These are phyloP conservation scores for Harpalus rubripes DNA, from an alignment of 2,888 invertebrate genomes.

Conservation along the genomic window DNA sequence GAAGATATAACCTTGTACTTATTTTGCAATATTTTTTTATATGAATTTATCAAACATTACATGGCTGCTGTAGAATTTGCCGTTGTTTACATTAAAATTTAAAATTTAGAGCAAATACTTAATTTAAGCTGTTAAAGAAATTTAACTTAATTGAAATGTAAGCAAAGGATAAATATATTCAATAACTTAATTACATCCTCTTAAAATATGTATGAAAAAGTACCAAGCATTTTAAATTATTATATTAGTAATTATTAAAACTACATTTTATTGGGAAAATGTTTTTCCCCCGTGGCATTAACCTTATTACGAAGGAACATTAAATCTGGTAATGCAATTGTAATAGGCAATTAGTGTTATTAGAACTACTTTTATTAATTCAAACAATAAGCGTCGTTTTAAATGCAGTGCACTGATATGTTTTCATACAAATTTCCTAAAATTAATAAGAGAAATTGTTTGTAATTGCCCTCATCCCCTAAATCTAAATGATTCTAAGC, in stretches of 20 bases:
- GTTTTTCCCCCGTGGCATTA: constrained; percentile 13
- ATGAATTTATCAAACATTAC: constrained; percentile 11
- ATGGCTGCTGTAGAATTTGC: not conserved
- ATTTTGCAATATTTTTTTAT: constrained; percentile 44
- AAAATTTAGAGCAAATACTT: constrained; percentile 43
- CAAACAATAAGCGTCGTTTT: constrained; percentile 42
- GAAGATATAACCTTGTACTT: constrained; percentile 28
- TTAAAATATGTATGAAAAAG: not conserved
- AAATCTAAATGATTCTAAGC: constrained; percentile 5
- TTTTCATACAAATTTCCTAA: not conserved
- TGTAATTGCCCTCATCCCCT: constrained; percentile 38
- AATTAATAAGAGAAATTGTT: constrained; percentile 39
- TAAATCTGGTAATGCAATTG: constrained; percentile 53
- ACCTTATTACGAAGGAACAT: constrained; percentile 24
- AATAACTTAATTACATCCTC: constrained; percentile 9
- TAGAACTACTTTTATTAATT: constrained; percentile 48
- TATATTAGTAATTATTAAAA: not conserved
- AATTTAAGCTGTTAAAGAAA: constrained; percentile 27
- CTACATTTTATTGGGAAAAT: not conserved
- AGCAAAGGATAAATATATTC: constrained; percentile 22
- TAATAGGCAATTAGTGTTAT: constrained; percentile 46
- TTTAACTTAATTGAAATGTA: constrained; percentile 32
- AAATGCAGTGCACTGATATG: constrained; percentile 47
- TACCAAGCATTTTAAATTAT: not conserved
- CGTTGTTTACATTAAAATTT: constrained; percentile 29